Percentiles rank a stretch among this genome's conserved stretches.
Evolutionary conservation across 2,888 invertebrate species (phyloP).

Genomic region (Eretmocerus hayati): DNA sequence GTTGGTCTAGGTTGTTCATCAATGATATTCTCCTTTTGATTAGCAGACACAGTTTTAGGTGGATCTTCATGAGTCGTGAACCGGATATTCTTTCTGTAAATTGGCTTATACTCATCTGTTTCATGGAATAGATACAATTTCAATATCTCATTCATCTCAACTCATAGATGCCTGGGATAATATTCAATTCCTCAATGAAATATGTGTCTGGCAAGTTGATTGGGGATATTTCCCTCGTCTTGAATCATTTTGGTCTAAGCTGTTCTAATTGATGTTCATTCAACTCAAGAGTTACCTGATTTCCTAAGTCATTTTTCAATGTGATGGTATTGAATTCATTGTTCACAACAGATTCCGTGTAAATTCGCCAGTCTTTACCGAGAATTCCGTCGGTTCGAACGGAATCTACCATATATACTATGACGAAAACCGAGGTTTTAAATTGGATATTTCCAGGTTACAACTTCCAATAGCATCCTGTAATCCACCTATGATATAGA

Average conservation of each 20-base stretch:
- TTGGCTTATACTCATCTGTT: neutral
- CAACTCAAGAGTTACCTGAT: neutral
- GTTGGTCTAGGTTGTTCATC: neutral
- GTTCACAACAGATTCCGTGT: neutral
- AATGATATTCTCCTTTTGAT: neutral
- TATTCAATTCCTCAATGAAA: neutral
- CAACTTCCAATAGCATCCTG: neutral
- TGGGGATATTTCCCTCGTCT: neutral
- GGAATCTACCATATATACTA: neutral
- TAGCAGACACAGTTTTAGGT: neutral
- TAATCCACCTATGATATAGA: neutral
- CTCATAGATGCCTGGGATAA: neutral
- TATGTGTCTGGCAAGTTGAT: neutral
- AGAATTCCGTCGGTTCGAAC: neutral
- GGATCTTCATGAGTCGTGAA: neutral
- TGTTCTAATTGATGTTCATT: neutral
- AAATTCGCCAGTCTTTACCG: neutral
- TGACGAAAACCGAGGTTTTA: neutral
- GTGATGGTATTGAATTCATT: neutral
- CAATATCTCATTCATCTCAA: neutral
- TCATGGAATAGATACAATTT: neutral
- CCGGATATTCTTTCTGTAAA: neutral
- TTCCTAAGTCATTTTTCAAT: neutral
- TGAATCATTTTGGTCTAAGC: neutral
- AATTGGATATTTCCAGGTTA: neutral